Percentiles rank a stretch among this genome's conserved stretches.
phyloP scores from a whole-genome alignment of 2,113 vertebrate genomes.

The Tretioscincus oriximinensis region DNA sequence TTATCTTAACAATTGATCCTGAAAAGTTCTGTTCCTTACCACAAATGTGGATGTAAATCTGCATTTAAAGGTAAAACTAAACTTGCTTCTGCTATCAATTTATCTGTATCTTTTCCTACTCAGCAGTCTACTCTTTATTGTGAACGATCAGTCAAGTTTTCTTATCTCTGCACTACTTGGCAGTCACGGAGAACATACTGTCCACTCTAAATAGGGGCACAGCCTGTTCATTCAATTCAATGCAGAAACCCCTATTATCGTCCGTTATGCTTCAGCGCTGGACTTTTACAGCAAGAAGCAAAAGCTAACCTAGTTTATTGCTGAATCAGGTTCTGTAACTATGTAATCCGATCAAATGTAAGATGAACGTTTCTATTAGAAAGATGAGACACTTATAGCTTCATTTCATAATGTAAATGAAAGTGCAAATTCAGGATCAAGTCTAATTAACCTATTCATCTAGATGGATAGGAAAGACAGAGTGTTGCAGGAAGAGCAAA shows the following conservation, averaged over 20 bases:
- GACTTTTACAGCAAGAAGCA: conserved; percentile 42
- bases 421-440: not conserved
- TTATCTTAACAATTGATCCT: not conserved
- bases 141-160: not conserved
- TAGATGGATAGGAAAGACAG: not conserved
- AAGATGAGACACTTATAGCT: not conserved
- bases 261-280: conserved; percentile 21
- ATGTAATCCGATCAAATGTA: conserved; percentile 26
- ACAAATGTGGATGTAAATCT: not conserved
- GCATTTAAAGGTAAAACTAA: conserved; percentile 20
- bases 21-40: conserved; percentile 6
- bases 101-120: conserved; percentile 33
- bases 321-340: conserved; percentile 48
- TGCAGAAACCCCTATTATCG: not conserved
- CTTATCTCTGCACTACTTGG: not conserved
- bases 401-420: not conserved
- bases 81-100: not conserved
- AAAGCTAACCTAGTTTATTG: conserved; percentile 46
- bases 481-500: not conserved
- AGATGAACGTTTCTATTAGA: not conserved
- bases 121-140: not conserved
- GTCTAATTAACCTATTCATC: not conserved
- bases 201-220: conserved; percentile 40
- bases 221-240: conserved; percentile 56
- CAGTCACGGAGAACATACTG: not conserved